Base-by-base conservation (phyloP, 2,797 vertebrate species). In the Typhlichthys eigenmanni region DNA sequence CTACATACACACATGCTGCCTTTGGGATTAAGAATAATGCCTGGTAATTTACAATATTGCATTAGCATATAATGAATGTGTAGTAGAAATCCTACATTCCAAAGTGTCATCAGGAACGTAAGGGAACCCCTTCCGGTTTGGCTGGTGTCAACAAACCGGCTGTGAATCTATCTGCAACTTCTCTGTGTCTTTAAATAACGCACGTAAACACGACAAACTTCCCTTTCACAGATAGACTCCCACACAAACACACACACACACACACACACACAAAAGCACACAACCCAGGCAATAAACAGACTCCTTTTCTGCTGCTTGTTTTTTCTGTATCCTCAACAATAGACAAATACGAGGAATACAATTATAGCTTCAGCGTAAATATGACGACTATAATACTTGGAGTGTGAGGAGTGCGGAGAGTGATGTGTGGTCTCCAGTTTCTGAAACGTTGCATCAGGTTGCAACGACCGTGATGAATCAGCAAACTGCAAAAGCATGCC, bases 31-130 rank as follows among this genome's bases (percentile, higher is more conserved):
- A 86, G 69, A 87, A 85, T 79, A 74, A 87, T 77, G 58, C 52
- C 58, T 64, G 58, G 59, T 74, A 84, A 78, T 34, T 70, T 79
- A 86, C 75, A 69, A 62, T 38, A 5, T 0, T 7, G 2, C 12
- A 85, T 86, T 86, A 81, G 70, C 78, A 81, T 86, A 64, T 69
- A 76, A 29, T 29, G 56, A 75, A 76, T 62, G n/a, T 71, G 69
- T 54, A 59, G 62, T 47, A 43, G 48, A 62, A n/a, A 38, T 43
- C 38, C 32, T 55, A n/a, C 13, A 48, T 13, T 13, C 75, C 9
- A 43, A 7, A 43, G 38, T 38, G 34, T 38, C 34, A 9, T 24
- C 47, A 71, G 58, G 48, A 62, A 13, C 51, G 24, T 47, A 57
- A 76, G 68, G 64, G 58, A 59, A 47, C 55, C 46, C 62, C 4